A percentile compares a stretch with the other conserved stretches of the same genome.
Conservation (phyloP, 64 coral and sea anemone species). For the Stichodactyla mertensii region DNA sequence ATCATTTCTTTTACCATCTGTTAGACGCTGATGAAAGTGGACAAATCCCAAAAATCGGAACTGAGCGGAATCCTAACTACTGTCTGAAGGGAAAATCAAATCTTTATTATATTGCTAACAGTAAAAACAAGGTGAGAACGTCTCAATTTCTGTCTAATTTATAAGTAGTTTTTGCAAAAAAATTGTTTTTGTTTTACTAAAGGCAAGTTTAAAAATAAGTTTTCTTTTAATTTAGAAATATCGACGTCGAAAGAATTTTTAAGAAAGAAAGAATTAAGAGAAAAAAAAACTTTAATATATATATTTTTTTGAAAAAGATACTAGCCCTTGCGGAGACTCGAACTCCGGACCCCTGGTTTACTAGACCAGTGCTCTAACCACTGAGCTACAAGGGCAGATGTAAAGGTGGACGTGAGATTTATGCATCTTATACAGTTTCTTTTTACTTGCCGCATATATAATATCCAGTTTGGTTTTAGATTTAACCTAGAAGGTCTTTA, state of each 20-base stretch:
- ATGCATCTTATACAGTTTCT: not conserved
- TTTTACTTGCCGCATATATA: not conserved
- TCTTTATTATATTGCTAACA: constrained; percentile 77
- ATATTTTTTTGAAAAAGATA: not conserved
- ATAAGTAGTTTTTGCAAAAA: not conserved
- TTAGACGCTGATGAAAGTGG: constrained; percentile 82
- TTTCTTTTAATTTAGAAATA: not conserved
- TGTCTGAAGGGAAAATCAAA: constrained; percentile 54
- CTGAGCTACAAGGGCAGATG: constrained; percentile 38
- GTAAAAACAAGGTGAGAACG: constrained; percentile 66
- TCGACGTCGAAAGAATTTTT: not conserved
- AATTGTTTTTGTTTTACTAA: not conserved
- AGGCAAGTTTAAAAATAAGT: not conserved
- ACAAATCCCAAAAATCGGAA: constrained; percentile 40
- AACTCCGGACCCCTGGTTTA: constrained; percentile 62
- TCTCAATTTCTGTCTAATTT: not conserved
- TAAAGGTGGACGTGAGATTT: not conserved
- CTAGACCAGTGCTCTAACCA: constrained; percentile 67
- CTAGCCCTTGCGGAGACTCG: constrained; percentile 41
- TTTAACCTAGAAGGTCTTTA: not conserved
- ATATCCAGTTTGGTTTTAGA: not conserved
- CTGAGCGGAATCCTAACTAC: constrained; percentile 42
- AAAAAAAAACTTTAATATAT: not conserved
- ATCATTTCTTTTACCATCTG: constrained; percentile 85
- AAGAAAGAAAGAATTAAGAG: not conserved